Percentiles rank a stretch among this genome's conserved stretches.
Conservation (phyloP, 2,888 invertebrate genomes). For the Didymodactylos carnosus region DNA sequence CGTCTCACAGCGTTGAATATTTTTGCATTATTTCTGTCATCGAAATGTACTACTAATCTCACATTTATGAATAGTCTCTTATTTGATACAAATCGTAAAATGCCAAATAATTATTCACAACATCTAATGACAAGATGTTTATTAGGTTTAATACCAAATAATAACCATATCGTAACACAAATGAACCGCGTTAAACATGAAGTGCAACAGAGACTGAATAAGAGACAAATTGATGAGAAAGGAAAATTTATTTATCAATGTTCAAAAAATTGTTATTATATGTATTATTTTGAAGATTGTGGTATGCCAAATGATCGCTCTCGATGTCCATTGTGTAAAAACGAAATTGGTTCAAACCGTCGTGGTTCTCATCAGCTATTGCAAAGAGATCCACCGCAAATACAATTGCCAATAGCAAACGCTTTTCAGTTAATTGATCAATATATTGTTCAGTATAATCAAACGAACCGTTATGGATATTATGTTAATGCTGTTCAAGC, state of each 20-base stretch:
- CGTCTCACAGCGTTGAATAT: background rate
- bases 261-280: background rate
- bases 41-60: background rate
- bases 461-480: background rate
- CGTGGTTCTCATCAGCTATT: background rate
- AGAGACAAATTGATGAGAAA: background rate
- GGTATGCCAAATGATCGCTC: background rate
- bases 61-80: background rate
- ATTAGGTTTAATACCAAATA: background rate
- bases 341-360: background rate
- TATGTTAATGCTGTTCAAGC: background rate
- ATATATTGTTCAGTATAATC: background rate
- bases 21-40: background rate
- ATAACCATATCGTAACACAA: background rate
- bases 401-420: background rate
- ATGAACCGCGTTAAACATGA: background rate
- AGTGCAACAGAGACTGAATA: background rate
- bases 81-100: background rate
- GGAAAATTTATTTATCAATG: background rate
- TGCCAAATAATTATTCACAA: background rate
- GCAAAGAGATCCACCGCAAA: background rate
- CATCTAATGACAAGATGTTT: background rate
- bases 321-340: background rate
- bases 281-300: background rate
- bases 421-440: background rate